Evolutionary conservation across 92 coral and sea anemone genomes (phyloP), one percentile per base, ranked within the genome.

Genomic region (Anthopleura xanthogrammica): DNA sequence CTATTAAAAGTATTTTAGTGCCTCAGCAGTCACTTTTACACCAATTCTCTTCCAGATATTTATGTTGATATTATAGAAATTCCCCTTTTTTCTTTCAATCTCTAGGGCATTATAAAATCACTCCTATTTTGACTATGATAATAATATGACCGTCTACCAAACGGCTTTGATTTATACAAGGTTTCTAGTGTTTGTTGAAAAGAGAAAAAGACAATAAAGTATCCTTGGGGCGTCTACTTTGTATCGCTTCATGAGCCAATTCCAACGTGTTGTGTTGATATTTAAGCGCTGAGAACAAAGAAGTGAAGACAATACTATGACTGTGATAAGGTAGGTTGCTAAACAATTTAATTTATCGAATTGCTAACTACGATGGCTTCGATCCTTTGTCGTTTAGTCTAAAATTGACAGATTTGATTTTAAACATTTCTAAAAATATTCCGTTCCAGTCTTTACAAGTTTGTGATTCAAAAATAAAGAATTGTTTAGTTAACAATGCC

Each of bases 231-330:
- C 41, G 41, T 68, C 74, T 68, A 68, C 14, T 68, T 23, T 68
- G 74, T 68, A 68, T 68, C 74, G 74, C 41, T 36, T 36, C 36
- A 68, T 68, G 74, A 68, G 74, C 41, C 42, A 68, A 68, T 68
- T 54, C 29, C 74, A 68, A 68, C 42, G 74, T 68, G 74, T 68
- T 68, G 14, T 68, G 74, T 68, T 68, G 46, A 68, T 68, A 68
- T 68, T 68, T 29, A 23, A 7, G 16, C 16, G 41, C 2, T 14
- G 41, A 12, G 4, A 68, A 68, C 74, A 68, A 68, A 68, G 19
- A 16, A 68, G 14, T 36, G 74, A 29, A 42, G 43, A 68, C 74
- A 68, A 68, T 68, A 68, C 41, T 36, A 68, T 42, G 29, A 68
- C 74, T 68, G 74, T 22, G 42, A 68, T 68, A 68, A 68, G 42